A percentile compares a stretch with the other conserved stretches of the same genome.
These are phyloP conservation scores for Rotaria socialis DNA, from an alignment of 2,888 invertebrate genomes.

Conservation along the genomic window DNA sequence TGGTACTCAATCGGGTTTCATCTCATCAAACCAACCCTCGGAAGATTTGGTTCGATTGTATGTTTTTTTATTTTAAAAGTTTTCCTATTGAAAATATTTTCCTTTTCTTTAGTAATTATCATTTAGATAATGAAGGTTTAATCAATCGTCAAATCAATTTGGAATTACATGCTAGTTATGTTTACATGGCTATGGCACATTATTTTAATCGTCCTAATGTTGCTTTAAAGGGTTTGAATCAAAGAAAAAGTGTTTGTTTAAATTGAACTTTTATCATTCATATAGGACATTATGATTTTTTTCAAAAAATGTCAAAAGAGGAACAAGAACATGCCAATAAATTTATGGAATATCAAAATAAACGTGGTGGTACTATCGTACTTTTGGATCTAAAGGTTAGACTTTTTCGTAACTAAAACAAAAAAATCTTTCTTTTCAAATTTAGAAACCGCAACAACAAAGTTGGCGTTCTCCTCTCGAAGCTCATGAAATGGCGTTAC, in stretches of 20 bases:
- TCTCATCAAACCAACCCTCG: neutral
- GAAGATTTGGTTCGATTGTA: conserved; percentile 19
- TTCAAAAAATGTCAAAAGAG: conserved; percentile 71
- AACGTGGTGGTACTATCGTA: conserved; percentile 72
- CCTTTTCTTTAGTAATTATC: conserved; percentile 36
- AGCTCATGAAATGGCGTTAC: conserved; percentile 41
- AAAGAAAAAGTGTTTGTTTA: neutral
- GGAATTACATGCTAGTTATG: conserved; percentile 44
- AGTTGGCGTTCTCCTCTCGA: conserved; percentile 41
- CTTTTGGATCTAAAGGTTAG: conserved; percentile 65
- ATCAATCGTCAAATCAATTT: conserved; percentile 45
- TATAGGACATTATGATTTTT: conserved; percentile 66
- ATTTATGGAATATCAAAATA: conserved; percentile 63
- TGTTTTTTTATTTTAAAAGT: neutral
- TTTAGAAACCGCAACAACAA: conserved; percentile 40
- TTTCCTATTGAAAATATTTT: neutral
- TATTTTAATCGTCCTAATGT: conserved; percentile 79
- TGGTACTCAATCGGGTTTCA: neutral
- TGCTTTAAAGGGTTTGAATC: conserved; percentile 62
- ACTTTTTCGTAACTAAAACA: neutral
- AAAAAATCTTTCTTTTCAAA: neutral
- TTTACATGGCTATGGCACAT: conserved; percentile 62
- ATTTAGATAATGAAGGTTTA: conserved; percentile 41
- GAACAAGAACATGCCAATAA: conserved; percentile 76
- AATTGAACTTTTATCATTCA: neutral